Evolutionary conservation across 2,888 invertebrate genomes (phyloP), one percentile per base, ranked within the genome.

Genomic region (Drosophila mimetica): DNA sequence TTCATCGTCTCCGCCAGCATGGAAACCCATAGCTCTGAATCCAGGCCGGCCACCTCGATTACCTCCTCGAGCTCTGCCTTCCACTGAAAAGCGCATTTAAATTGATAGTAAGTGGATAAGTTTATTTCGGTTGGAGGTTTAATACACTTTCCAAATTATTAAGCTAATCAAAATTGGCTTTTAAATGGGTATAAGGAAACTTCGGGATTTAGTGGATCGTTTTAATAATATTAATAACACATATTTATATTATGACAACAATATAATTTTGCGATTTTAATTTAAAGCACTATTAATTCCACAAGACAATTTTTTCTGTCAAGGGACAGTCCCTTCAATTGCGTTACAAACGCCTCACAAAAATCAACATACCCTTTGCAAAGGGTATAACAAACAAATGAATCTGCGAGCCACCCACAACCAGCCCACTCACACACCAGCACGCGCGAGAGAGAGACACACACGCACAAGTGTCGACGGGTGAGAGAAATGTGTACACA

Each of bases 21-120:
- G 5, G 98, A 97, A 34, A 99, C 99, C 99, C 99, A 99, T 83
- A 98, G 94, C 91, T 99, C 99, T 9, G 97, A 96, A 92, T 99
- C 98, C 84, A 96, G 93, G 4, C 96, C 95, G 7, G 98, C 99
- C 76, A 98, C 96, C 92, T 97, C 97, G 79, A 99, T 94, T 75
- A 99, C 98, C 90, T 98, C 98, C 90, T 98, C 98, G 88, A 99
- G 92, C 91, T 98, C 98, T 76, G 94, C 93, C 91, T 95, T 94
- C 99, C 99, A 99, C 98, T 99, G 91, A 93, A 63, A 65, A 54
- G n/a, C 16, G 13, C 14, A 46, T 30, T 30, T 7, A 28, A 32
- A 41, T 59, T 42, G n/a, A 42, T 14, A n/a, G 25, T 44, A 9
- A 7, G 14, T 25, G n/a, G 8, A 2, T 0, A 42, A n/a, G 9